Base-by-base conservation (phyloP, 2,113 vertebrate genomes). In the Lamprologus callipterus region DNA sequence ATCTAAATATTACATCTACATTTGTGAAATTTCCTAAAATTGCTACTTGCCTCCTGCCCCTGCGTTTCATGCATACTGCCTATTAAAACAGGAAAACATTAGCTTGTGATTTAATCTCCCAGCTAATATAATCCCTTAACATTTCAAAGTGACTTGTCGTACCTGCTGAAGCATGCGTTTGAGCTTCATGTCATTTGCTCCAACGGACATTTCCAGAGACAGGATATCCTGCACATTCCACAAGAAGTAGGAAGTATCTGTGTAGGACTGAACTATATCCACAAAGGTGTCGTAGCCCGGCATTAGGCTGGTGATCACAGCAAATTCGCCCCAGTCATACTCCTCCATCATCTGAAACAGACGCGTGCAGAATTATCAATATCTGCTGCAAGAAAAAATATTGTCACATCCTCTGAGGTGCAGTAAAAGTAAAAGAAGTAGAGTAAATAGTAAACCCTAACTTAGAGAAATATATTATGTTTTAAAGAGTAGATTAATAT, bases 291-390 rank as follows among this genome's bases (percentile, higher is more conserved):
- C 97, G 54, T 99, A 97, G 78, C 99, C 99, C 0, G 99, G 98
- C 89, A 98, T 97, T 93, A 98, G 94, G 91, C 98, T 99, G 96
- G 98, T 99, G 95, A 99, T 97, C 80, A 99, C 97, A 0, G 98
- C 96, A 33, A 99, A 99, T 86, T 97, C 97, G 40, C 97, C 96
- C 98, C 98, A 99, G 95, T 97, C 97, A 4, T 99, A 99, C 90
- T 99, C 99, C 95, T 99, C 98, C 97, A 99, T 93, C 58, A 99
- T 96, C 96, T 99, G 97, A 95, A 98, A 97, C 82, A 98, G 19
- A n/a, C 37, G 3, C 42, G 23, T 1, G 26, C 3, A n/a, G 8
- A 68, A 42, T 42, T 23, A 26, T 26, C 33, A 49, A 19, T 78
- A 78, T 49, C 1, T 33, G 45, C 26, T n/a, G 45, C 9, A 51